Evolutionary conservation across 2,888 invertebrate species (phyloP).

Genomic region (Biston stratarius): DNA sequence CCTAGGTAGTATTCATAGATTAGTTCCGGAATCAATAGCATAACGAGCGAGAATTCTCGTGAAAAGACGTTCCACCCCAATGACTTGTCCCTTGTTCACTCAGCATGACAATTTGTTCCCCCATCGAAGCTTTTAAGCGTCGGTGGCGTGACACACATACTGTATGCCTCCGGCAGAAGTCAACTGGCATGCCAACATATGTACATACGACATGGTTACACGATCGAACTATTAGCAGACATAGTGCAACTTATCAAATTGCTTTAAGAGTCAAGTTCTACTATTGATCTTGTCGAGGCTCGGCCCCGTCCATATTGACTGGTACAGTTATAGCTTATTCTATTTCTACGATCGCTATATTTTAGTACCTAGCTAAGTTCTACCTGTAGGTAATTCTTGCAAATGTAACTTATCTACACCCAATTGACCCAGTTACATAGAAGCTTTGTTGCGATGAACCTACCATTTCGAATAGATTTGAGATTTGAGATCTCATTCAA

Average conservation of each 20-base stretch:
- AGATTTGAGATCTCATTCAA: neutral
- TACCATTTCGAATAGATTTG: slow-evolving; percentile 9
- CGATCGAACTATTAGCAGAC: slow-evolving; percentile 18
- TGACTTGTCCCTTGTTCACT: slow-evolving; percentile 8
- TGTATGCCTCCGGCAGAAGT: slow-evolving; percentile 11
- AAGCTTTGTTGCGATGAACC: slow-evolving; percentile 7
- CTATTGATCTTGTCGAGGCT: slow-evolving; percentile 35
- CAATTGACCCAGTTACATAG: slow-evolving; percentile 31
- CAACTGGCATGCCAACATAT: neutral
- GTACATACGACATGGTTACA: slow-evolving; percentile 7
- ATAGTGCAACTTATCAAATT: slow-evolving; percentile 22
- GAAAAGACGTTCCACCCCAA: neutral
- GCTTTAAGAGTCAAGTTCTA: slow-evolving; percentile 10
- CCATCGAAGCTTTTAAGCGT: slow-evolving; percentile 20
- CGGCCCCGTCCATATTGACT: slow-evolving; percentile 28
- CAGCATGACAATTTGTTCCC: slow-evolving; percentile 31
- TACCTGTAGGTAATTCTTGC: slow-evolving; percentile 17
- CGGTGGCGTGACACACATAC: slow-evolving; percentile 22
- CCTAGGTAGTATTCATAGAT: too few relatives aligned
- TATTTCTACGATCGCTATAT: neutral
- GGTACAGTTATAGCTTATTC: slow-evolving; percentile 7
- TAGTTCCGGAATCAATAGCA: neutral
- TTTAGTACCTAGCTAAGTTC: neutral
- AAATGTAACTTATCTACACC: slow-evolving; percentile 18
- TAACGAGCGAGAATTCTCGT: neutral